phyloP scores from a whole-genome alignment of 2,888 invertebrate species.

The Rhopalosiphum nymphaeae region DNA sequence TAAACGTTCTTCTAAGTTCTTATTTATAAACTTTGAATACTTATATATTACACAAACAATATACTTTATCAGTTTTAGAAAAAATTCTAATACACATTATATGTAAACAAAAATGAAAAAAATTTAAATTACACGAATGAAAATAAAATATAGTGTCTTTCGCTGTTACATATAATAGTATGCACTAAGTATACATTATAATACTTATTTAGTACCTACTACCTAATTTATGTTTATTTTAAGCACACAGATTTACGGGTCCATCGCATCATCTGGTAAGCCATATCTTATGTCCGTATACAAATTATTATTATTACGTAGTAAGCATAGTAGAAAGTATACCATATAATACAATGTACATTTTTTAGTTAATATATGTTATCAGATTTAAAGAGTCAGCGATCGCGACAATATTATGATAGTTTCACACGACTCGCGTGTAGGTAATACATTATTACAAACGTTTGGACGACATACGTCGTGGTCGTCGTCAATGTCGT shows the following conservation, averaged over 20 bases:
- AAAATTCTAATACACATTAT: not conserved
- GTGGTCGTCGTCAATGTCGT: slow-evolving; percentile 7
- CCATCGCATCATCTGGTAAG: not conserved
- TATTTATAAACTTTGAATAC: not conserved
- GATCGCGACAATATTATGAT: not conserved
- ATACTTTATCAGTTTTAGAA: not conserved
- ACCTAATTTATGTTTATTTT: not conserved
- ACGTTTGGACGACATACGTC: slow-evolving; percentile 25
- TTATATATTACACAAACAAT: not conserved
- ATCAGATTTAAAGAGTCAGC: not conserved
- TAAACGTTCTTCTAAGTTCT: not conserved
- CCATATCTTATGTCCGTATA: not conserved
- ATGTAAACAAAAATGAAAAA: not conserved
- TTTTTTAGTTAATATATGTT: not conserved
- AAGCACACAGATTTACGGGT: not conserved
- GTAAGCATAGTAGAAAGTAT: not conserved
- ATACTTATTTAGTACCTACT: no score
- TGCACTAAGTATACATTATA: not conserved
- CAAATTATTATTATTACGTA: not conserved
- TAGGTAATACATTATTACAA: slow-evolving; percentile 4
- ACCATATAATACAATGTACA: not conserved
- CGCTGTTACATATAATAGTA: not conserved
- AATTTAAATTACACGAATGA: not conserved
- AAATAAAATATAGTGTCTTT: not conserved
- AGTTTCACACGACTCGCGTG: not conserved